Percentiles rank a stretch among this genome's conserved stretches.
Conservation (phyloP, 2,113 vertebrate genomes). For the Barnardius zonarius region DNA sequence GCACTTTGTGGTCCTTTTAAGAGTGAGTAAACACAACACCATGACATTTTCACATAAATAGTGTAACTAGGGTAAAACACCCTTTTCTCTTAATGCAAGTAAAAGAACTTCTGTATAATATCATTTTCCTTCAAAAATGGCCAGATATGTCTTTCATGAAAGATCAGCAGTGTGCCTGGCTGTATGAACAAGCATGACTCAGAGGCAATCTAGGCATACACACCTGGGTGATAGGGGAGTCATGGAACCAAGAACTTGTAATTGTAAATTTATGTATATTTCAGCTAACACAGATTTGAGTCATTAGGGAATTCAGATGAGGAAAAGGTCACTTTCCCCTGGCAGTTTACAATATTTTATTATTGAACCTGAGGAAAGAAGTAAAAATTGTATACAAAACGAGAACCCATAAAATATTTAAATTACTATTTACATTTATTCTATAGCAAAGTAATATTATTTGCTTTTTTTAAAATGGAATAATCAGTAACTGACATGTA, state of each 20-base stretch:
- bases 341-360: neutral
- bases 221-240: fast-evolving
- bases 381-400: neutral
- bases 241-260: neutral
- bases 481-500: neutral
- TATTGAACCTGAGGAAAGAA: neutral
- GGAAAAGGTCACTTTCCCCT: neutral
- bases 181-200: neutral
- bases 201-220: neutral
- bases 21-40: neutral
- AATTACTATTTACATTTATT: neutral
- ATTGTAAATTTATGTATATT: neutral
- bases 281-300: neutral
- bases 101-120: neutral
- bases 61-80: neutral
- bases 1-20: neutral
- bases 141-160: neutral
- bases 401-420: neutral
- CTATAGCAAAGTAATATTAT: neutral
- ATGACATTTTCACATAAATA: neutral
- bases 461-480: neutral
- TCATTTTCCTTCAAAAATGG: neutral
- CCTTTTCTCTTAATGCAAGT: neutral
- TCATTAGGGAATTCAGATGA: neutral
- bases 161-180: neutral